Base-by-base conservation (phyloP, 1,140 invertebrate species). In the Zaprionus capensis region DNA sequence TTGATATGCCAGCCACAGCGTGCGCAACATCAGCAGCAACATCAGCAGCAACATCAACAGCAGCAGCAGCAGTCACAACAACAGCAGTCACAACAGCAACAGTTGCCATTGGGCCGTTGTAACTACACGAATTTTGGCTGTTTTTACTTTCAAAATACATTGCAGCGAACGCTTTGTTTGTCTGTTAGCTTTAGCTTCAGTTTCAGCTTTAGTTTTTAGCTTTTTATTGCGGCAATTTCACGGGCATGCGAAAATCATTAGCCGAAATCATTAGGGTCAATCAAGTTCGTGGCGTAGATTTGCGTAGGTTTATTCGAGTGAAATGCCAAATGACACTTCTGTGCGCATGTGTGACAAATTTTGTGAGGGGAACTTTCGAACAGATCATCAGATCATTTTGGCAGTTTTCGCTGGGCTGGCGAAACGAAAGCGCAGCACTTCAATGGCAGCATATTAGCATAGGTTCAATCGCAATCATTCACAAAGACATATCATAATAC, bases 221-320 rank as follows among this genome's bases (percentile, higher is more conserved):
- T 56, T 66, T 67, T 88, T 73, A 88, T 83, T 55, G 81, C 84
- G 59, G 75, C 74, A 76, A 88, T 84, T 87, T 81, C 61, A 68
- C 66, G 71, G 78, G 62, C 81, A 71, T 71, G 84, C 69, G 65
- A 88, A 87, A 87, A 87, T 79, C 85, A 88, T 82, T 78, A 83
- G 83, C 71, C 59, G 15, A 31, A 76, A 87, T 87, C 83, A 87
- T 87, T 87, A 87, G 62, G 83, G 83, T 87, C 84, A 87, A 72
- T 72, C 64, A 58, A 72, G 74, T 83, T 78, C 68, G 80, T 80
- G 69, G 69, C 17, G 51, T 17, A 49, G 34, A 71, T 82, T 82
- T 82, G 82, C 82, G 76, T 86, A 86, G 71, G 64, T 44, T 70
- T 61, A 17, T 44, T 41, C 70, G 63, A 81, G 65, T 78, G 82